Base-by-base conservation (phyloP, 2,113 vertebrate genomes). In the Ictidomys tridecemlineatus region DNA sequence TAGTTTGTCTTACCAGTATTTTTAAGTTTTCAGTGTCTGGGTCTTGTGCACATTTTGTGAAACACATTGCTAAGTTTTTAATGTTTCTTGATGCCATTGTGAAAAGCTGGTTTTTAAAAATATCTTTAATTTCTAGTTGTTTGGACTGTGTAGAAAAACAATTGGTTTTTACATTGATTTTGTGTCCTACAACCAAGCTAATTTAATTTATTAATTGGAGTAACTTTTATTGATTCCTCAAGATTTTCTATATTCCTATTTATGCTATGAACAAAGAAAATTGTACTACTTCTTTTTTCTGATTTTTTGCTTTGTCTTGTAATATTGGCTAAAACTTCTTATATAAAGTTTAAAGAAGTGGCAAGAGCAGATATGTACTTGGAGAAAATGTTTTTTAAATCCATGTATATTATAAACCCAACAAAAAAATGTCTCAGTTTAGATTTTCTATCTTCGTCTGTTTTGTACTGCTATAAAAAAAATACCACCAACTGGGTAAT, bases 151-250 rank as follows among this genome's bases (percentile, higher is more conserved):
- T 58, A 58, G 56, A 58, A 58, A 58, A 24, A 58, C 1, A 58
- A 58, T 20, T 53, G 13, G 14, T 53, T 53, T 53, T 53, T 53
- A 53, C 14, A 17, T 53, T 58, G 56, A 58, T 20, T 17, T 56
- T 18, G 56, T 58, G 56, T 58, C 56, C 22, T 58, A 58, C 2
- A 58, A 58, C 56, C 63, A 65, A 12, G 63, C 58, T 92, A 79
- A 92, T 76, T 53, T 82, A 91, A 61, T 42, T 53, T 94, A 56
- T 90, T 90, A 77, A 18, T 93, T 79, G 37, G 48, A 79, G 32
- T 51, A 77, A 85, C 45, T 93, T 70, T 87, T 70, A 69, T 70
- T 76, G 86, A 65, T 77, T 69, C 12, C 8, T 90, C 34, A 67
- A 67, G 45, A 22, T 91, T 76, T 85, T 91, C 61, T 78, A 14